These are phyloP conservation scores for Eubasilissa splendida DNA, from an alignment of 2,888 invertebrate genomes.

Conservation along the genomic window DNA sequence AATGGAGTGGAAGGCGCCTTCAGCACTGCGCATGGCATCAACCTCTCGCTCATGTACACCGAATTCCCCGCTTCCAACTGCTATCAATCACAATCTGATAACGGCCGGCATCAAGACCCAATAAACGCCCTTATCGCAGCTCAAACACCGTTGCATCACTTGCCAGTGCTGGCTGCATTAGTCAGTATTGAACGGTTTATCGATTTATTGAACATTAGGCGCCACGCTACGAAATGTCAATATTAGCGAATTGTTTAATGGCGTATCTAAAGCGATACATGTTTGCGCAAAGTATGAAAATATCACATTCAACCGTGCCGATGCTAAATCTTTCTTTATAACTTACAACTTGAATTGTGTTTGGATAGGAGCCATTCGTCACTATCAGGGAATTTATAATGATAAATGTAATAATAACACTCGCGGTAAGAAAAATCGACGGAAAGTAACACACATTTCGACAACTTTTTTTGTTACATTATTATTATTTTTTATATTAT, in stretches of 20 bases:
- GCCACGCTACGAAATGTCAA: constrained; percentile 39
- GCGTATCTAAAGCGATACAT: background rate
- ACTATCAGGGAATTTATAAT: too few species aligned
- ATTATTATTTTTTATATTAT: too few species aligned
- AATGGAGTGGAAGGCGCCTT: constrained; percentile 16
- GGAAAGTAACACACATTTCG: too few species aligned
- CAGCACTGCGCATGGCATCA: constrained; percentile 6
- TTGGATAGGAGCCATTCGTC: constrained; percentile 9
- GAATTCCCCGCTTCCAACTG: constrained; percentile 19
- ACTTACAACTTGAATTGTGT: background rate
- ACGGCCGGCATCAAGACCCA: constrained; percentile 21
- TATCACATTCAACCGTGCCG: background rate
- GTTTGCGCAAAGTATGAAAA: constrained; percentile 9
- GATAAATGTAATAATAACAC: too few species aligned
- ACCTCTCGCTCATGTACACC: constrained; percentile 10
- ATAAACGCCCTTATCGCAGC: constrained; percentile 21
- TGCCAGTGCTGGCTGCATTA: background rate
- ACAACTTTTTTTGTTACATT: too few species aligned
- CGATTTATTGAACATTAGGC: constrained; percentile 45
- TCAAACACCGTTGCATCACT: constrained; percentile 22
- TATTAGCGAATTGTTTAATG: constrained; percentile 39
- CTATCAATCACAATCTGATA: constrained; percentile 43
- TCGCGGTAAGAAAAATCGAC: too few species aligned
- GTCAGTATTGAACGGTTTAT: constrained; percentile 30
- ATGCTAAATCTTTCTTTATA: background rate